A percentile compares a stretch with the other conserved stretches of the same genome.
Evolutionary conservation across 1,140 invertebrate genomes (phyloP).

Genomic region (Calephelis virginiensis): DNA sequence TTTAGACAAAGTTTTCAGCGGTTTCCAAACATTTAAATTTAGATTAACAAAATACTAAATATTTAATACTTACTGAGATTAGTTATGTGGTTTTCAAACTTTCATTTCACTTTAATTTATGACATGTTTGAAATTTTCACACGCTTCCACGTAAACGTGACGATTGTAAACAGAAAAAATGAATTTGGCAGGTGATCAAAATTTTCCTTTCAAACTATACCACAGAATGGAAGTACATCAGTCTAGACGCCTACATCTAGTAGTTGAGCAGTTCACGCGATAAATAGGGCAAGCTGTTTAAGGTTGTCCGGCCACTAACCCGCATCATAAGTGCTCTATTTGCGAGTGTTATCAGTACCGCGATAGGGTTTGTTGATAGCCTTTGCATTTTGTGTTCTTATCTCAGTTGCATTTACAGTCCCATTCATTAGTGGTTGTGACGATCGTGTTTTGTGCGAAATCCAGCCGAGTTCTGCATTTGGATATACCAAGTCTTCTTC

Average conservation of each 20-base stretch:
- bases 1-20: no score
- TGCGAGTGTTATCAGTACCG: constrained; percentile 17
- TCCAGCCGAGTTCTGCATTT: no score
- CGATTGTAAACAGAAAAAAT: constrained; percentile 26
- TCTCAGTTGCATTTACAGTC: constrained; percentile 60
- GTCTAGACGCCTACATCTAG: constrained; percentile 8
- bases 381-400: constrained; percentile 56
- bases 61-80: no score
- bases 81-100: no score
- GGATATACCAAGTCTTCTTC: background rate
- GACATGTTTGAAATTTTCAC: background rate
- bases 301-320: constrained; percentile 57
- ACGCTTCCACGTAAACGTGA: constrained; percentile 6
- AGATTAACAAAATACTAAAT: no score
- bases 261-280: constrained; percentile 19
- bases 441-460: constrained; percentile 11
- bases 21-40: no score
- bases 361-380: constrained; percentile 17
- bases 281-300: constrained; percentile 50
- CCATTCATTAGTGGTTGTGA: constrained; percentile 47
- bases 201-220: constrained; percentile 23
- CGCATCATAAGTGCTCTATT: constrained; percentile 38
- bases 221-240: constrained; percentile 12
- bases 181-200: constrained; percentile 28
- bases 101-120: background rate